Percentiles rank a stretch among this genome's conserved stretches.
Conservation (phyloP, 2,113 vertebrate species). For the Callorhinus ursinus region DNA sequence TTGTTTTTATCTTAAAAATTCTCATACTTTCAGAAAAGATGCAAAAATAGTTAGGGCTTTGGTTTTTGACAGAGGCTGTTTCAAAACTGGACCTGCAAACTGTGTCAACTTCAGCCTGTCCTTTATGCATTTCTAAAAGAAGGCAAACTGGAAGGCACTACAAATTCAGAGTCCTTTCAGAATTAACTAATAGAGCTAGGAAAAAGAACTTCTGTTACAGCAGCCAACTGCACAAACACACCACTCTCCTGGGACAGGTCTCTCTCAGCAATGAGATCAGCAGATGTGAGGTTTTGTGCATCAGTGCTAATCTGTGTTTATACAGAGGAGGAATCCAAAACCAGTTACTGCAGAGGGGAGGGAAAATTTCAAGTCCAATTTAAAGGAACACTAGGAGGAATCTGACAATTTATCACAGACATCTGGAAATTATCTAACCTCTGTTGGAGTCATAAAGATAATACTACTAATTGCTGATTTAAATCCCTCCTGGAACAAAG, state of each 20-base stretch:
- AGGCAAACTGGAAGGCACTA: neutral
- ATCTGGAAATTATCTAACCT: conserved; percentile 57
- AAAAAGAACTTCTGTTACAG: conserved; percentile 60
- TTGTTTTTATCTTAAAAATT: conserved; percentile 55
- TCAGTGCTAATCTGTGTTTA: conserved; percentile 48
- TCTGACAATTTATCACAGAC: conserved; percentile 53
- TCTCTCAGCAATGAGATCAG: conserved; percentile 50
- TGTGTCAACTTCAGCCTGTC: conserved; percentile 24
- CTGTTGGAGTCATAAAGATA: conserved; percentile 55
- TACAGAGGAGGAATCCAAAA: conserved; percentile 46
- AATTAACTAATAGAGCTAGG: conserved; percentile 20
- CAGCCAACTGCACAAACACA: conserved; percentile 66
- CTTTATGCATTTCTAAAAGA: conserved; percentile 47
- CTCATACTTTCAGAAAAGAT: conserved; percentile 64
- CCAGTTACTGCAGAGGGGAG: neutral
- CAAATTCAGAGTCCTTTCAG: conserved; percentile 27
- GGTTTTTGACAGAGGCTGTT: conserved; percentile 57
- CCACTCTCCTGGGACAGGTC: conserved; percentile 60
- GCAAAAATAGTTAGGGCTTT: conserved; percentile 49
- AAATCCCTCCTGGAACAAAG: conserved; percentile 56
- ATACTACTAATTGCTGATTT: conserved; percentile 27
- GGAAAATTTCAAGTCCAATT: conserved; percentile 48
- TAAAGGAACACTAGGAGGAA: conserved; percentile 47
- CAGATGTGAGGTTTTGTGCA: conserved; percentile 54
- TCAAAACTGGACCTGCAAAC: conserved; percentile 42